Evolutionary conservation across 2,797 vertebrate species (phyloP).

Genomic region (Apodemus agrarius): DNA sequence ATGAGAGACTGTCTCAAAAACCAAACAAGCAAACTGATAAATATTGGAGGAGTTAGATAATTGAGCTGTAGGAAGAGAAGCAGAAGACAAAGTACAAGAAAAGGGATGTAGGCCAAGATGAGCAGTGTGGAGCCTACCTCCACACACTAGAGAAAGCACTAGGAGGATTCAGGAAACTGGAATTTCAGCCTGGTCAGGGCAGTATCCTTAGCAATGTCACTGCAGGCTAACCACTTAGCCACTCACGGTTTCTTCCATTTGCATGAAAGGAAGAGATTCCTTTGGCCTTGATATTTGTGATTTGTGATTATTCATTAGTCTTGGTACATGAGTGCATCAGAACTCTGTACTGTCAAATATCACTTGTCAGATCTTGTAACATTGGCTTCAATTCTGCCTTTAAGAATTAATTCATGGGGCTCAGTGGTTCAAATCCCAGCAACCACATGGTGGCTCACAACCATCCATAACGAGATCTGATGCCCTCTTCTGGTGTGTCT

Average conservation of each 20-base stretch:
- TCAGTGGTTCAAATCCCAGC: too few relatives aligned
- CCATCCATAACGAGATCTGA: too few relatives aligned
- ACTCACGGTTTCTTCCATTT: not conserved
- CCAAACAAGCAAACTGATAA: not conserved
- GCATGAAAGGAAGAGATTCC: not conserved
- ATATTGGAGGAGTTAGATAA: not conserved
- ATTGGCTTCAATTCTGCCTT: slow-evolving; percentile 10
- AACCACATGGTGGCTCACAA: too few relatives aligned
- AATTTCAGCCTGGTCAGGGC: not conserved
- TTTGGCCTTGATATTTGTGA: slow-evolving; percentile 49
- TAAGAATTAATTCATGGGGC: not conserved
- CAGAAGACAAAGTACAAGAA: not conserved
- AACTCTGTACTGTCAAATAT: not conserved
- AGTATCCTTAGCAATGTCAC: not conserved
- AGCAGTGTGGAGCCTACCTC: not conserved
- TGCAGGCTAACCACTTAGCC: not conserved
- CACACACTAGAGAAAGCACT: not conserved
- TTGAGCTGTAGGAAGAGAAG: not conserved
- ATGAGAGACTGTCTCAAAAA: not conserved
- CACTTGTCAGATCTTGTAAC: not conserved
- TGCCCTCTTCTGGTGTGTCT: too few relatives aligned
- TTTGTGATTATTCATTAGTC: slow-evolving; percentile 39
- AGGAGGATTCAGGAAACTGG: not conserved
- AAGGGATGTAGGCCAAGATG: not conserved
- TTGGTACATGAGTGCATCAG: slow-evolving; percentile 10